Conservation (phyloP, 2,113 vertebrate species). For the Australoheros scitulus region DNA sequence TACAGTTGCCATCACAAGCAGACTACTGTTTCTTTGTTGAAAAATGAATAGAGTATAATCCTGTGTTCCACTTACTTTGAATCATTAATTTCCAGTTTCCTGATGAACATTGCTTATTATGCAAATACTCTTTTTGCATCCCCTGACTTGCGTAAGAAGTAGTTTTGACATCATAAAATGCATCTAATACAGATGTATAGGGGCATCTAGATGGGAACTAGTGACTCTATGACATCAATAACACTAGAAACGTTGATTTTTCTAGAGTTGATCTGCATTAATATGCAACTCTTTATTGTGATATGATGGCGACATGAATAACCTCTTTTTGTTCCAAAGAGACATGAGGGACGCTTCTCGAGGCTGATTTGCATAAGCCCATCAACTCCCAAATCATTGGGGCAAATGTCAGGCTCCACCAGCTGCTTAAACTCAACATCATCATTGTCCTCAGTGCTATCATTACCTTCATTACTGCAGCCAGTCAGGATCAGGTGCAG, state of each 20-base stretch:
- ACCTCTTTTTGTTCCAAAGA: neutral
- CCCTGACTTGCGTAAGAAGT: neutral
- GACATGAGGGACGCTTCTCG: neutral
- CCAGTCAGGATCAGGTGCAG: neutral
- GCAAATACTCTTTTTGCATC: neutral
- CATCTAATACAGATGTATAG: no score
- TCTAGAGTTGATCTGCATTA: neutral
- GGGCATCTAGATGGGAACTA: neutral
- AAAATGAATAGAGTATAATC: no score
- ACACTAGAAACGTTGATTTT: neutral
- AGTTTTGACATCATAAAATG: neutral
- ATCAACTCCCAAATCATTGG: neutral
- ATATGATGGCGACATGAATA: neutral
- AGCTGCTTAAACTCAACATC: neutral
- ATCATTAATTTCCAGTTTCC: no score
- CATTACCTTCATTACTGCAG: neutral
- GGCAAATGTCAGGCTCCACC: neutral
- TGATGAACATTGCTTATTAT: no score
- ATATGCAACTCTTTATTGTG: neutral
- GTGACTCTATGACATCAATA: neutral
- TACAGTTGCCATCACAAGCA: no score
- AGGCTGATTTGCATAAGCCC: neutral
- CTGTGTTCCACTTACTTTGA: no score
- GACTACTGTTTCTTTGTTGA: no score
- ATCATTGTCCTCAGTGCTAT: neutral